Base-by-base conservation (phyloP, 2,797 vertebrate species). In the Melanotaenia nigrans region DNA sequence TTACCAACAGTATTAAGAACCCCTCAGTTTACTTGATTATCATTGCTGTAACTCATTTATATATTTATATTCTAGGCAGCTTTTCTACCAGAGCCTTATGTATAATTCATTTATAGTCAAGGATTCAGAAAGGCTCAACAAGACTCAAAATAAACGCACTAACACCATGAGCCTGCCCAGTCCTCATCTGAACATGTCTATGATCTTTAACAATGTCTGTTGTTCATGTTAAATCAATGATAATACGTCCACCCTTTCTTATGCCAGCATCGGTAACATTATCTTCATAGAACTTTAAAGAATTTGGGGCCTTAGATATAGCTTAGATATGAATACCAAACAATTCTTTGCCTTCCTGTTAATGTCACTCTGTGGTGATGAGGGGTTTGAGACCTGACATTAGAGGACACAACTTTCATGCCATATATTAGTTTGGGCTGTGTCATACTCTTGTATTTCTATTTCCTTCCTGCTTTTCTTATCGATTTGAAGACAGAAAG, bases 101-200 rank as follows among this genome's bases (percentile, higher is more conserved):
- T 65, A 82, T 75, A 65, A 77, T 74, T 80, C 45, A 82, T 71
- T 40, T 69, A n/a, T 10, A 25, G 64, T 66, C 18, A 51, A 62
- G 75, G 14, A 1, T 71, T 71, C 57, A 45, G 10, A 61, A 24
- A 68, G 54, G 36, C 60, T 78, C 20, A 45, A 45, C 42, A 68
- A 51, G 30, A 57, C 25, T 58, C 30, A 32, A 45, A 24, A 66
- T 51, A 38, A 28, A 59, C 16, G 30, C n/a, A 49, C 38, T 28
- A 60, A 22, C 63, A 65, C 47, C 49, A 72, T 2, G 11, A 38
- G 25, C 13, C 16, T 38, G 22, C 58, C 12, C 54, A 47, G 33
- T 56, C 7, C 47, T 62, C 20, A 42, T 63, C 54, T 45, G 13
- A 61, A 33, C 54, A 49, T 55, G 22, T 58, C 42, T 42, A 7